Base-by-base conservation (phyloP, 2,888 invertebrate genomes). In the Limnephilus marmoratus region DNA sequence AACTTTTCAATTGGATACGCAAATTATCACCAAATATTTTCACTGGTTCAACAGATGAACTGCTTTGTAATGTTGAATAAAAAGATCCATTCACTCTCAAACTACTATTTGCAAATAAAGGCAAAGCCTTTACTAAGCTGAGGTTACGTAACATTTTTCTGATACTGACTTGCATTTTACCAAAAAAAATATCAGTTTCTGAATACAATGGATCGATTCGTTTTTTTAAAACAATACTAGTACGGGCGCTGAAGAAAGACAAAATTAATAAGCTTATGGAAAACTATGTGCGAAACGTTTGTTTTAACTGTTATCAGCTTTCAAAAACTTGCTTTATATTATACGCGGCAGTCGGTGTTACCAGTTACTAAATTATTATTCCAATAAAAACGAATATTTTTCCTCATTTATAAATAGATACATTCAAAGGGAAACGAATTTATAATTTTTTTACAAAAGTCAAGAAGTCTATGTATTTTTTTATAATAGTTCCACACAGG, bases 1-100 rank as follows among this genome's bases (percentile, higher is more conserved):
- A 92, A 96, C 94, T 83, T 80, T 80, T 37, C 90, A 83, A 81
- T 53, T 82, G 41, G 87, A 91, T 45, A 41, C 81, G 45, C n/a
- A 92, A 34, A 53, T 81, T 86, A 41, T 91, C 87, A 68, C 41
- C 45, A 53, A 89, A 41, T 83, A 91, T 83, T 85, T 91, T 31
- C 37, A 82, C 89, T 15, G 82, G 81, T 49, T 53, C 53, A 31
- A 68, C 68, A n/a, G 68, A n/a, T 68, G n/a, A 68, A 68, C 24
- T 68, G n/a, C 68, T 68, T 68, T 68, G 68, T 68, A 68, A 68
- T 68, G 68, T 68, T n/a, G 68, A 68, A 68, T 68, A 68, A 68
- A n/a, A 68, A 68, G 24, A n/a, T 68, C 68, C 68, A 9, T 68
- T 68, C 9, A 68, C 68, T 68, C 68, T 24, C 18, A 68, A 68